Evolutionary conservation across 92 coral and sea anemone genomes (phyloP).

Genomic region (Paramuricea clavata): DNA sequence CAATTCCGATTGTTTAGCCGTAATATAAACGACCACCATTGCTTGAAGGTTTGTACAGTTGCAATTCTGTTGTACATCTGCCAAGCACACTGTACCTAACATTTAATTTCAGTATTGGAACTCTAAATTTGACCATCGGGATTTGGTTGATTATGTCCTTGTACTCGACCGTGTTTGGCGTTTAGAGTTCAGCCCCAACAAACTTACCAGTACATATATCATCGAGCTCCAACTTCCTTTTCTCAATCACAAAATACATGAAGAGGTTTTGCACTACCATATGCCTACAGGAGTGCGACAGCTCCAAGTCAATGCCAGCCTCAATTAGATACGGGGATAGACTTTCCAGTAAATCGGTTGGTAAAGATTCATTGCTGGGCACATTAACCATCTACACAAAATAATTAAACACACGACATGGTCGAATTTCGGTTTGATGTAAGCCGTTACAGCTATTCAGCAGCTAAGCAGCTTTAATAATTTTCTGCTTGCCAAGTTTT

Average conservation of each 20-base stretch:
- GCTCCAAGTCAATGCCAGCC: constrained; percentile 55
- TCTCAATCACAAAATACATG: constrained; percentile 62
- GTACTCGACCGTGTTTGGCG: background rate
- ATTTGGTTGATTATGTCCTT: background rate
- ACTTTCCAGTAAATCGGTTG: constrained; percentile 17
- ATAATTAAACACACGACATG: background rate
- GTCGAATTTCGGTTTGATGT: too few relatives aligned
- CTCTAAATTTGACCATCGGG: too few relatives aligned
- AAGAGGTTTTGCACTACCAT: constrained; percentile 52
- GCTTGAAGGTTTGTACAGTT: too few relatives aligned
- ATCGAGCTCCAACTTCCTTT: constrained; percentile 57
- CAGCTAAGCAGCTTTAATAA: too few relatives aligned
- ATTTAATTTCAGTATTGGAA: too few relatives aligned
- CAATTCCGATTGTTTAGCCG: too few relatives aligned
- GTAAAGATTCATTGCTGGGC: constrained; percentile 22
- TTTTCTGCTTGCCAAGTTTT: too few relatives aligned
- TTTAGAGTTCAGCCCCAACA: background rate
- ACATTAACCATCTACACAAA: background rate
- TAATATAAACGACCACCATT: too few relatives aligned
- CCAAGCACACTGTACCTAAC: too few relatives aligned
- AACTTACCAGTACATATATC: constrained; percentile 59
- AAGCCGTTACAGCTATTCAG: too few relatives aligned
- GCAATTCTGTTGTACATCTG: too few relatives aligned
- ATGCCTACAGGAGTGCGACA: constrained; percentile 28
- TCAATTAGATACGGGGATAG: constrained; percentile 49